Base-by-base conservation (phyloP, 2,888 invertebrate species). In the Subacronicta megacephala region DNA sequence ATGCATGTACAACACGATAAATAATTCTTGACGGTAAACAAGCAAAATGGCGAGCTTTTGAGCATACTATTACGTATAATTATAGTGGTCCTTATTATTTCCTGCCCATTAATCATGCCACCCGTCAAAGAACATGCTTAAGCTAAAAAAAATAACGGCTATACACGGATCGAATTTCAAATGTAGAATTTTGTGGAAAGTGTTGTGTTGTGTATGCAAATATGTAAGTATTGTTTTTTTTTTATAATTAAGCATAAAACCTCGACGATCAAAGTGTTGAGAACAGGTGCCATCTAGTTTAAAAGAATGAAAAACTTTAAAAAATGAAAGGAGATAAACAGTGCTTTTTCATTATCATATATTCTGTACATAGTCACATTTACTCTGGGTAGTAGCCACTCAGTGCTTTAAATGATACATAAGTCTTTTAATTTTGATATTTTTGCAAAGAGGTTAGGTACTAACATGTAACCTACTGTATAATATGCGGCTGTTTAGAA, bases 1-100 rank as follows among this genome's bases (percentile, higher is more conserved):
- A 72, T 72, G 72, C 60, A 68, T 71, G 69, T 62, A 72, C 62
- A 73, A 60, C 54, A 35, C 36, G 20, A 62, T 66, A 66, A 66
- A 73, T 57, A 50, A 58, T 47, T 56, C 50, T 47, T 71, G 60
- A 58, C 57, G 66, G 50, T 47, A 42, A 56, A 69, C 66, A 64
- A 59, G 66, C 23, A 47, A 62, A 67, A 71, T 61, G 45, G 42
- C 46, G 55, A 58, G 40, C 44, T 62, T 67, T 67, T 64, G 57
- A 57, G 42, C 56, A 44, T 43, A 62, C 35, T 60, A 59, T 68
- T 55, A 71, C 10, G 31, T 46, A 59, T 62, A 71, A 67, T 74
- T 73, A 71, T 41, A 42, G 59, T 50, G 44, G 52, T 64, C 52
- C 46, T 55, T 50, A 65, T 51, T 46, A 69, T 70, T 67, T 67